Evolutionary conservation across 2,888 invertebrate genomes (phyloP).

Genomic region (Hylaea fasciaria): DNA sequence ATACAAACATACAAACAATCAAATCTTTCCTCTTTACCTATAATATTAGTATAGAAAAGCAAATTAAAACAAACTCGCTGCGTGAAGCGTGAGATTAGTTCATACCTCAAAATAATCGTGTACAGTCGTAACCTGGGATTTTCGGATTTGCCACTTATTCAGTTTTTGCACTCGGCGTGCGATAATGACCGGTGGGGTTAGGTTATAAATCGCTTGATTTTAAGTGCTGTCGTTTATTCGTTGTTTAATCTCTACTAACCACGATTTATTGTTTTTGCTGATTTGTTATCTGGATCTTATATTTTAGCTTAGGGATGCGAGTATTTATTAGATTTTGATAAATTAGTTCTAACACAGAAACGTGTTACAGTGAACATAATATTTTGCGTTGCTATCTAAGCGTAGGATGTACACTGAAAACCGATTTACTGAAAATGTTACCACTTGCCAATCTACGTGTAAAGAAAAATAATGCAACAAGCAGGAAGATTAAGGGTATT

Average conservation of each 20-base stretch:
- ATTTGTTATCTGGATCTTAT: slow-evolving; percentile 5
- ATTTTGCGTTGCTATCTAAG: no score
- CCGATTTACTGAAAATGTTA: no score
- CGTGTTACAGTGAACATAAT: no score
- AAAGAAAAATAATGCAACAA: no score
- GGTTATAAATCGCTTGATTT: slow-evolving; percentile 25
- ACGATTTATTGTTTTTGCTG: not conserved
- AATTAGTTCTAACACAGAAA: no score
- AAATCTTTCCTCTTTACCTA: slow-evolving; percentile 58
- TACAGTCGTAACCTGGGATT: slow-evolving; percentile 34
- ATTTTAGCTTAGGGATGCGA: not conserved
- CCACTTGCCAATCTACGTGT: no score
- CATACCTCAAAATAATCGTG: slow-evolving; percentile 53
- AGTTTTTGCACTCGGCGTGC: slow-evolving; percentile 34
- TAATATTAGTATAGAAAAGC: slow-evolving; percentile 48
- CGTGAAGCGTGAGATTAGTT: slow-evolving; percentile 47
- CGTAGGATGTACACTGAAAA: no score
- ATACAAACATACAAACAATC: slow-evolving; percentile 9
- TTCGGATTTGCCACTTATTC: slow-evolving; percentile 16
- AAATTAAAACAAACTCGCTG: slow-evolving; percentile 59
- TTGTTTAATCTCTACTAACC: not conserved
- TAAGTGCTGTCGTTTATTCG: slow-evolving; percentile 2
- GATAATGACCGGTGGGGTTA: slow-evolving; percentile 24
- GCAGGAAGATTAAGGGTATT: no score
- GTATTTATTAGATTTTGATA: not conserved